Percentiles rank a stretch among this genome's conserved stretches.
phyloP scores from a whole-genome alignment of 2,888 invertebrate species.

The Danaus chrysippus region DNA sequence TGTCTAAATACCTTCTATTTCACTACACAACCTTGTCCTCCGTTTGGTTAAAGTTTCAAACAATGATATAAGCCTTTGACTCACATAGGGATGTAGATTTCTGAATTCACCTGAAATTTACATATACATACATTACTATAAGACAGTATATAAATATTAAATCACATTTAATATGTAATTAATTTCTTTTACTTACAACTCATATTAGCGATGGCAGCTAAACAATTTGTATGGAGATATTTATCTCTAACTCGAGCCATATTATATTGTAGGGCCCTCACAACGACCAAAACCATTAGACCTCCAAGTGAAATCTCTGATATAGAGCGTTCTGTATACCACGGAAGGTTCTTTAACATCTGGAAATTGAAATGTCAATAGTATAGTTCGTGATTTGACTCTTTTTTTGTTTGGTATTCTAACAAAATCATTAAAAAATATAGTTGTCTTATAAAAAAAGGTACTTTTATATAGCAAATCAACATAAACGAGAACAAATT shows the following conservation, averaged over 20 bases:
- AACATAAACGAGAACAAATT: too few relatives aligned
- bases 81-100: slow-evolving; percentile 95
- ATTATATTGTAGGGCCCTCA: slow-evolving; percentile 97
- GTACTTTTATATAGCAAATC: too few relatives aligned
- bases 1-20: slow-evolving; percentile 66
- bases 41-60: slow-evolving; percentile 95
- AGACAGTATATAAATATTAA: not conserved
- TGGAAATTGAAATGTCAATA: slow-evolving; percentile 52
- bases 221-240: slow-evolving; percentile 98
- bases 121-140: slow-evolving; percentile 2
- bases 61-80: slow-evolving; percentile 94
- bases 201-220: slow-evolving; percentile 99
- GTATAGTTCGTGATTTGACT: not conserved
- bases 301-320: slow-evolving; percentile 97
- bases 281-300: slow-evolving; percentile 94
- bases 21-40: slow-evolving; percentile 83
- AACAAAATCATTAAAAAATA: too few relatives aligned
- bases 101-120: slow-evolving; percentile 84
- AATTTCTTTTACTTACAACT: slow-evolving; percentile 81
- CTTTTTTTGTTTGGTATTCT: too few relatives aligned
- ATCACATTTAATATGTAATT: not conserved
- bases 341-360: slow-evolving; percentile 91
- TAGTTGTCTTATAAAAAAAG: too few relatives aligned
- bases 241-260: slow-evolving; percentile 97
- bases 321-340: slow-evolving; percentile 96